Conservation (phyloP, 2,113 vertebrate species). For the Copsychus sechellarum region DNA sequence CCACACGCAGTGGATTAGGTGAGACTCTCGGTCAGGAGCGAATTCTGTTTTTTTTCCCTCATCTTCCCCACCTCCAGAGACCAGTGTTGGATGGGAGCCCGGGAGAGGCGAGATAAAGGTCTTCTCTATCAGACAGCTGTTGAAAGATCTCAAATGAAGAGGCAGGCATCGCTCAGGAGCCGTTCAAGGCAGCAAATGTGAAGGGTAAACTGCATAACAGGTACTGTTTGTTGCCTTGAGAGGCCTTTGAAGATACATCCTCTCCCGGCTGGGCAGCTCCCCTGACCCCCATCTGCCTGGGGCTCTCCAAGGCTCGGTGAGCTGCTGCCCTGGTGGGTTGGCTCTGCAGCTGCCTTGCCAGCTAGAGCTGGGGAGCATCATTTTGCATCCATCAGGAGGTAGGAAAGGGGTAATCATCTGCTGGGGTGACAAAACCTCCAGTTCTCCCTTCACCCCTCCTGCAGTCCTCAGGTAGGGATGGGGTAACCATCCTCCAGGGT, state of each 20-base stretch:
- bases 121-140: conserved; percentile 55
- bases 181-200: not conserved
- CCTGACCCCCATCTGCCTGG: not conserved
- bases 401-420: not conserved
- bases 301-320: accelerated
- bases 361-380: not conserved
- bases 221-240: not conserved
- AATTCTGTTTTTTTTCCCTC: not conserved
- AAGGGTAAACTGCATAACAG: conserved; percentile 17
- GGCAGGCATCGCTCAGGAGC: not conserved
- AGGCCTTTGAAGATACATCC: not conserved
- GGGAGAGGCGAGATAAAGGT: conserved; percentile 44
- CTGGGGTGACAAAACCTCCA: not conserved
- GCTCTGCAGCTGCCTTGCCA: not conserved
- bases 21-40: conserved; percentile 5
- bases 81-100: not conserved
- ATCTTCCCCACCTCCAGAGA: conserved; percentile 25
- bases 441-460: not conserved
- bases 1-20: not conserved
- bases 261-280: not conserved
- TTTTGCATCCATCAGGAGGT: accelerated
- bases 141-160: conserved; percentile 53
- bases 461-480: not conserved
- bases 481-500: accelerated
- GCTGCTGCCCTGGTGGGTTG: not conserved